Base-by-base conservation (phyloP, 2,888 invertebrate species). In the Cyaniris semiargus region DNA sequence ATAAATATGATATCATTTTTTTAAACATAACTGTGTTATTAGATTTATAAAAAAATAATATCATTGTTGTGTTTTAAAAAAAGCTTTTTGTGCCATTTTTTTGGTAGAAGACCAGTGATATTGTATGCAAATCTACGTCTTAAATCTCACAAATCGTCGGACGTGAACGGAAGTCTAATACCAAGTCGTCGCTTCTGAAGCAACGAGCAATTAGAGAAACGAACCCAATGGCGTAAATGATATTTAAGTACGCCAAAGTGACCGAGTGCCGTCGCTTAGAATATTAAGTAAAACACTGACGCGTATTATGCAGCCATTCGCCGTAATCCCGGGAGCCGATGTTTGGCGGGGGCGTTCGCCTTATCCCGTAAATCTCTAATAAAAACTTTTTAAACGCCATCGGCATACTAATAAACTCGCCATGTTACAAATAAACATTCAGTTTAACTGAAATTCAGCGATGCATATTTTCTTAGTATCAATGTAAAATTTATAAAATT, bases 301-400 rank as follows among this genome's bases (percentile, higher is more conserved):
- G 66, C 66, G 66, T 66, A 31, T 66, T 66, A 66, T 66, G 66
- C 66, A 66, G 66, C 66, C 66, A 66, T 66, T 66, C 1, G 66
- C 66, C 66, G 66, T 66, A 66, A 66, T 66, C 66, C 66, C 10
- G 15, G 10, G 66, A 66, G 27, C 27, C 66, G 66, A 31, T 66
- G 66, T 66, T 66, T 66, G 66, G 27, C 27, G 66, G 27, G 27
- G 66, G 66, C 66, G 66, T 31, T 66, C 66, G 27, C 27, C 66
- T 66, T 66, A 66, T 66, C 66, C 15, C 66, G 66, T 66, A 66
- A 66, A 66, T 66, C 66, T 66, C 27, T 31, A 31, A 66, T 66
- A 66, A 66, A 66, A 66, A 66, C 66, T 66, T 66, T 66, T 66
- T 66, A 31, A 66, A 66, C 66, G 27, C 27, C 66, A 66, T 66